Conservation (phyloP, 2,113 vertebrate species). For the Hippocampus barbouri region DNA sequence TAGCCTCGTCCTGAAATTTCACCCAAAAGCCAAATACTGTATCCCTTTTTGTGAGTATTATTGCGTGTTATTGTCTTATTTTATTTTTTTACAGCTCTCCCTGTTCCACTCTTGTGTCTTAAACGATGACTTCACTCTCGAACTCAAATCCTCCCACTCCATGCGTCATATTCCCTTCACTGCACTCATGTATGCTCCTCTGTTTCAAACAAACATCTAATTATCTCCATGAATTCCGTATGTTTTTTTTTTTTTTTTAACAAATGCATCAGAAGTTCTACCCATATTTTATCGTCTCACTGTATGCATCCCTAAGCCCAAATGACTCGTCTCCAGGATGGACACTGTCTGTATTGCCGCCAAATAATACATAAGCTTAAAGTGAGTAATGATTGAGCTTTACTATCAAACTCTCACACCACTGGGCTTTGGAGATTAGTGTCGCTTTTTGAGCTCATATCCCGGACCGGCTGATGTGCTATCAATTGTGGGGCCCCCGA, state of each 20-base stretch:
- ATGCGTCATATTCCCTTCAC: constrained; percentile 38
- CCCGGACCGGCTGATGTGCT: constrained; percentile 42
- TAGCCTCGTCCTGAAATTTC: too few species aligned
- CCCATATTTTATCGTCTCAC: constrained; percentile 24
- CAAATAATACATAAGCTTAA: constrained; percentile 61
- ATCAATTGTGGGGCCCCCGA: not conserved
- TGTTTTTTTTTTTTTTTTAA: too few species aligned
- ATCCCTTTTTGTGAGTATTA: too few species aligned
- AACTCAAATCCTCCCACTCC: constrained; percentile 4
- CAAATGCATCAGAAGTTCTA: constrained; percentile 14
- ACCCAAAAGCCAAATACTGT: not conserved
- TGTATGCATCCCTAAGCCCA: constrained; percentile 22
- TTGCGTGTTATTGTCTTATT: too few species aligned
- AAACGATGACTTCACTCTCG: constrained; percentile 34
- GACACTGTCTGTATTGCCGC: constrained; percentile 27
- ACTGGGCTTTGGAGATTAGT: constrained; percentile 54
- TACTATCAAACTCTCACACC: constrained; percentile 60
- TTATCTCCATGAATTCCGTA: constrained; percentile 11
- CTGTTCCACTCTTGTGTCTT: constrained; percentile 25
- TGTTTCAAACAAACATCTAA: constrained; percentile 34
- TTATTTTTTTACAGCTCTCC: constrained; percentile 8
- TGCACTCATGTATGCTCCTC: constrained; percentile 1
- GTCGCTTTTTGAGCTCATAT: constrained; percentile 49
- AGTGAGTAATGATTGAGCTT: constrained; percentile 65
- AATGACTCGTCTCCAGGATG: constrained; percentile 23